Evolutionary conservation across 2,113 vertebrate species (phyloP).

Genomic region (Gambusia affinis): DNA sequence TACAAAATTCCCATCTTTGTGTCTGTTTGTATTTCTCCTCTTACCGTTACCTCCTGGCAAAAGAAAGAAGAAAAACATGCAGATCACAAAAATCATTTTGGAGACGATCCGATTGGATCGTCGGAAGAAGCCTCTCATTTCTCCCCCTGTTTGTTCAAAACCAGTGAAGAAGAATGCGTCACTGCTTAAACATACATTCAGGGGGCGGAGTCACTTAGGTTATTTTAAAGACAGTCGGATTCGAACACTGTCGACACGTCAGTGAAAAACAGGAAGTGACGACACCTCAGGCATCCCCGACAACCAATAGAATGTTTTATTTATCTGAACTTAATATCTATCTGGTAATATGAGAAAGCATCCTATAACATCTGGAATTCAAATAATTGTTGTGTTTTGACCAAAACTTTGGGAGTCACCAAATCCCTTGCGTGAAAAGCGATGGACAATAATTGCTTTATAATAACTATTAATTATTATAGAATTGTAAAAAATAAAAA

Average conservation of each 20-base stretch:
- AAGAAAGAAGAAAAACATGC: slow-evolving; percentile 8
- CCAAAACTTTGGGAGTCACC: too few relatives aligned
- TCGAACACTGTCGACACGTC: neutral
- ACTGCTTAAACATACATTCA: neutral
- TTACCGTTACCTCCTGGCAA: slow-evolving; percentile 30
- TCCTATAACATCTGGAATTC: too few relatives aligned
- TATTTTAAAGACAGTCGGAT: too few relatives aligned
- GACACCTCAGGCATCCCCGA: neutral
- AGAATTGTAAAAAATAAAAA: too few relatives aligned
- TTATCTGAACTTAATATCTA: neutral
- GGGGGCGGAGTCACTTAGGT: neutral
- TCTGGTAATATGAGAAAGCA: neutral
- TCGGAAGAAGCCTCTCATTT: neutral
- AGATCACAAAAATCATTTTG: slow-evolving; percentile 20
- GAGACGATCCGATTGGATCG: neutral
- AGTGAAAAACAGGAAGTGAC: neutral
- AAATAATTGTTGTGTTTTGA: too few relatives aligned
- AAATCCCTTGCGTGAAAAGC: too few relatives aligned
- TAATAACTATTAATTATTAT: too few relatives aligned
- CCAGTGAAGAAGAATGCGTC: neutral
- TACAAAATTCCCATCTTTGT: neutral
- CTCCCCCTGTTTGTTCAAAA: neutral
- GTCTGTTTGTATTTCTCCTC: neutral
- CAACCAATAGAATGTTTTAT: neutral
- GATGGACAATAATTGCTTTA: too few relatives aligned